Conservation (phyloP, 2,888 invertebrate species). For the Cheilosia vernalis region DNA sequence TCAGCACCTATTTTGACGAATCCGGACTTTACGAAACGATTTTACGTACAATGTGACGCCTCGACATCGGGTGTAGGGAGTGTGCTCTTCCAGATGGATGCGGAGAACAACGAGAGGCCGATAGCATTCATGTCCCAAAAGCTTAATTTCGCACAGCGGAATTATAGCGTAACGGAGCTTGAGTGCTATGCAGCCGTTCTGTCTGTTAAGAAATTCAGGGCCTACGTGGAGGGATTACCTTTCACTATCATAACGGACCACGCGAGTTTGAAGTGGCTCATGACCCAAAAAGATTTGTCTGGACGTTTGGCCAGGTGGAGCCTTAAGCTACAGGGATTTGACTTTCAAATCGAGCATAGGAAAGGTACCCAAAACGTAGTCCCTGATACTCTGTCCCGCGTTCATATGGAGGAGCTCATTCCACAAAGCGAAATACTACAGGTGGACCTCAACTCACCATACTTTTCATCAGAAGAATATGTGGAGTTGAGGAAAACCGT, state of each 20-base stretch:
- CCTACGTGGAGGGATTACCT: background rate
- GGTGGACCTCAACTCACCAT: background rate
- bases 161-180: background rate
- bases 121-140: conserved; percentile 6
- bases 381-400: background rate
- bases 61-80: background rate
- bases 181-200: background rate
- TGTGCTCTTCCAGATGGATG: background rate
- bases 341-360: background rate
- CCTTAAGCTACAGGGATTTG: background rate
- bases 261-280: background rate
- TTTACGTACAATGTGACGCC: conserved; percentile 3
- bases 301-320: background rate
- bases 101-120: background rate
- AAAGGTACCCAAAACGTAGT: too few species aligned
- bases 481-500: background rate
- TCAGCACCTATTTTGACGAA: background rate
- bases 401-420: too few species aligned
- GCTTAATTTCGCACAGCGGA: background rate
- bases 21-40: background rate
- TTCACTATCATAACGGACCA: background rate
- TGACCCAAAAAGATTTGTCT: background rate
- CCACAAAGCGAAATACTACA: too few species aligned
- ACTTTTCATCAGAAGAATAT: background rate
- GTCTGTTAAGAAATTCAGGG: background rate